Base-by-base conservation (phyloP, 2,113 vertebrate species). In the Pelusios castaneus region DNA sequence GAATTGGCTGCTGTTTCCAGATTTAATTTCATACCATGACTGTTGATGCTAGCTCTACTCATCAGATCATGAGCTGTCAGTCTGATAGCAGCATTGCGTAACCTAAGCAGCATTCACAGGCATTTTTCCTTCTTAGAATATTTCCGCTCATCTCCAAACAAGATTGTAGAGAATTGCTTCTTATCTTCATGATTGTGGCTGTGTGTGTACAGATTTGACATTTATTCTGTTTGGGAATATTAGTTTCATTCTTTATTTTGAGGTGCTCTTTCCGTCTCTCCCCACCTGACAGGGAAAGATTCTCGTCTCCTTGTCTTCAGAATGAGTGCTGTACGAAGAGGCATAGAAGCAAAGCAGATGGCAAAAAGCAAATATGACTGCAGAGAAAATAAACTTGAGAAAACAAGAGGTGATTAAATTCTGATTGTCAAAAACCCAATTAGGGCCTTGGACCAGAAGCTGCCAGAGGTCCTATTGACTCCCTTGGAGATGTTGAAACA, bases 381-480 rank as follows among this genome's bases (percentile, higher is more conserved):
- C 96, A 97, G 99, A 94, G 99, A 99, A 91, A 99, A 99, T 96
- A 99, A 99, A 96, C 98, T 99, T 94, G 99, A 99, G 97, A 99
- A 99, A 97, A 99, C 99, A 24, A 99, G 99, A 99, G 99, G 99
- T 99, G 97, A 84, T 43, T 75, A 16, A 58, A 10, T 38, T 85
- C 84, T 45, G 31, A 7, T 84, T 75, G 10, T 60, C 94, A 73
- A 51, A 63, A 90, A 2, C 34, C 76, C 25, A 13, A 2, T 54
- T 76, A n/a, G 73, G 17, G 10, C 82, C 82, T 80, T 73, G 54
- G 84, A 79, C 31, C 34, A 54, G 24, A 82, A 77, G 75, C 67
- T 95, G 4, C 41, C 45, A 49, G 41, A 47, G 47, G 21, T 16
- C 55, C 90, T 54, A 17, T 17, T 89, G 80, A 41, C n/a, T 88